phyloP scores from a whole-genome alignment of 2,797 vertebrate genomes.

The Iguana delicatissima region DNA sequence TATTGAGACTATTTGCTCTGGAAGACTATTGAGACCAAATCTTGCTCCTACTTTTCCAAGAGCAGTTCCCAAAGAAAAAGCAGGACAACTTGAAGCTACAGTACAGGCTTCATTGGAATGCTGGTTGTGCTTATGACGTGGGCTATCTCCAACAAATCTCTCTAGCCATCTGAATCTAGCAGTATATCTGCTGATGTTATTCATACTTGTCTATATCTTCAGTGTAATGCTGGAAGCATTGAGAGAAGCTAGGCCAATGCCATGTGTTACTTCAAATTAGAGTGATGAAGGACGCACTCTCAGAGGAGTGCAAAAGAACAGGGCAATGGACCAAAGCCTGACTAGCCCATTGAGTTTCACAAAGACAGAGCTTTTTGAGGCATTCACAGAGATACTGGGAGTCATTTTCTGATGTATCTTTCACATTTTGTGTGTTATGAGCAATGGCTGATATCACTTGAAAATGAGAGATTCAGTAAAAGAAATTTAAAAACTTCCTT shows the following conservation, averaged over 20 bases:
- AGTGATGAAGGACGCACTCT: not conserved
- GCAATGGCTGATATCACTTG: not conserved
- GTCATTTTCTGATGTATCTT: no score
- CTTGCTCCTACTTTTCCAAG: no score
- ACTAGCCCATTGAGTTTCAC: no score
- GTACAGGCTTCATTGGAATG: not conserved
- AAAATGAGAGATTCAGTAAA: not conserved
- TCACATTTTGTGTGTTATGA: not conserved
- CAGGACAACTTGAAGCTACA: no score
- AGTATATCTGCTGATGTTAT: not conserved
- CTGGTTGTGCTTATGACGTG: no score
- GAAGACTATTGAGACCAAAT: no score
- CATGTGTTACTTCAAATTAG: not conserved
- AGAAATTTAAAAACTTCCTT: not conserved
- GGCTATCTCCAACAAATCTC: no score
- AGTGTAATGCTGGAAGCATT: not conserved
- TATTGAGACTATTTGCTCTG: no score
- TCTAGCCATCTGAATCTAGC: no score
- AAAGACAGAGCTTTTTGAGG: not conserved
- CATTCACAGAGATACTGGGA: no score
- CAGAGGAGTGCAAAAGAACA: not conserved
- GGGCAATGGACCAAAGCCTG: not conserved
- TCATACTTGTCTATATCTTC: not conserved
- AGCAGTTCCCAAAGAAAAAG: no score
- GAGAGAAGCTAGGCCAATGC: not conserved